These are phyloP conservation scores for Anoplolepis gracilipes DNA, from an alignment of 1,140 invertebrate genomes.

Conservation along the genomic window DNA sequence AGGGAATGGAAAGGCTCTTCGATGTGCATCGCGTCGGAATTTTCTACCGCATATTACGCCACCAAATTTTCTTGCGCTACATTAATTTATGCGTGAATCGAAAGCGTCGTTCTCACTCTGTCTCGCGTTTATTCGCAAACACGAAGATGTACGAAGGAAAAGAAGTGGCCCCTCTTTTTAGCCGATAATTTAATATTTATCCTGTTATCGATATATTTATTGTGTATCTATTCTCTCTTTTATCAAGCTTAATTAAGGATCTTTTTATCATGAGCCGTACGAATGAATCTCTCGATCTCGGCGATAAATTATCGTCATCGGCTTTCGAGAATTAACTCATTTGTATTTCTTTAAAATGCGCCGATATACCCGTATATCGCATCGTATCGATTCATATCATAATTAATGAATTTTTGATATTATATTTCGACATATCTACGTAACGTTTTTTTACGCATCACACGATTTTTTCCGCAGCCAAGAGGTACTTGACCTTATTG, in stretches of 20 bases:
- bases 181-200: conserved; percentile 33
- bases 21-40: conserved; percentile 21
- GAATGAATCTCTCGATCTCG: too few species aligned
- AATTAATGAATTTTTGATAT: too few species aligned
- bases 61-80: conserved; percentile 4
- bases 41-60: conserved; percentile 34
- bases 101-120: conserved; percentile 8
- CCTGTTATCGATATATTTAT: neutral
- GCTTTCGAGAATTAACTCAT: too few species aligned
- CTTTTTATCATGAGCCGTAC: neutral
- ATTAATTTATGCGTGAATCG: conserved; percentile 43
- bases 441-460: too few species aligned
- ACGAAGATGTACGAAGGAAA: conserved; percentile 44
- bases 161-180: conserved; percentile 22
- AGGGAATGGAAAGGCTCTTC: conserved; percentile 41
- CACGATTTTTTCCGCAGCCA: too few species aligned
- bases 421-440: too few species aligned
- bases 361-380: too few species aligned
- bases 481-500: too few species aligned
- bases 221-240: neutral
- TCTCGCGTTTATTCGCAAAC: conserved; percentile 24
- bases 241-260: too few species aligned
- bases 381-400: too few species aligned
- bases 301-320: too few species aligned
- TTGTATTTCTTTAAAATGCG: too few species aligned